Base-by-base conservation (phyloP, 2,797 vertebrate genomes). In the Acanthis flammea region DNA sequence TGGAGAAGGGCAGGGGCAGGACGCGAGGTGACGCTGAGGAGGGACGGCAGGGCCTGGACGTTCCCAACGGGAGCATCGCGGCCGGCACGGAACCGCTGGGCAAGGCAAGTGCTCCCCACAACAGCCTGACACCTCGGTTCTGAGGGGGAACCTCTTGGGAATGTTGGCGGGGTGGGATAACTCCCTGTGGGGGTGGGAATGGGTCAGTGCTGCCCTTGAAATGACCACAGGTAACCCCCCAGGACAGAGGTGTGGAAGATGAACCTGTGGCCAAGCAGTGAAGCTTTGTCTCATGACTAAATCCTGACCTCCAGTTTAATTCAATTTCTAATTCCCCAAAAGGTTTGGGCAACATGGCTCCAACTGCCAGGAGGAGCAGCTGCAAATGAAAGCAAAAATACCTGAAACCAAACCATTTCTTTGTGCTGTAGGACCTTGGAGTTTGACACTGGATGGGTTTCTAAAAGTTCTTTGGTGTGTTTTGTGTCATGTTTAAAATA, bases 21-120 rank as follows among this genome's bases (percentile, higher is more conserved):
- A 44, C 27, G 0, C 97, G 87, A n/a, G 94, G 90, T 35, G 97
- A 95, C 55, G 47, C 57, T 23, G 57, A 70, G 79, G 58, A 58
- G 82, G 92, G 93, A 19, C 42, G 50, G 41, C 42, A 41, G 51
- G 13, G 25, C 3, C 5, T 10, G 8, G 92, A 95, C 39, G 10
- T 28, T 11, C 84, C 70, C 3, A 55, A 73, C 42, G 31, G 71
- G 67, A 24, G 7, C 45, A 47, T 86, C 72, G 8, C 72, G 1
- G 60, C 10, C 1, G 19, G 90, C 25, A 81, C 67, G 0, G 83
- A 39, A 82, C 88, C 62, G 1, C 89, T 47, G 23, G 44, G 74
- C 37, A 72, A 97, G 98, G 98, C 97, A 94, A 98, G 98, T 97
- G 92, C 57, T 80, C 33, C 42, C 1, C 5, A 7, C 24, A 24